Base-by-base conservation (phyloP, 2,113 vertebrate genomes). In the Copsychus sechellarum region DNA sequence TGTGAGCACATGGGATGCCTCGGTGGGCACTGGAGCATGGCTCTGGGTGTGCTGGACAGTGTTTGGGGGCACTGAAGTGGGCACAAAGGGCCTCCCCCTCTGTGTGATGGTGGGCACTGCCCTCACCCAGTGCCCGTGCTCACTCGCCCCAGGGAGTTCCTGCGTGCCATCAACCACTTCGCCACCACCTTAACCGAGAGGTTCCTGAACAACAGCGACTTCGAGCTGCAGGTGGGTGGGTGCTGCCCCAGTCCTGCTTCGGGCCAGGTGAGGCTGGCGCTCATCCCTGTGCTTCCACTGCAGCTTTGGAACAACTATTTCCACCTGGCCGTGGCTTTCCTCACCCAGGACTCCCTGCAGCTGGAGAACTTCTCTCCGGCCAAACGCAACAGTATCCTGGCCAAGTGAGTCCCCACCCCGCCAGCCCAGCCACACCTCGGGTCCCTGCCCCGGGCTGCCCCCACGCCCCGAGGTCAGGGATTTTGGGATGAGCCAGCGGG, bases 251-350 rank as follows among this genome's bases (percentile, higher is more conserved):
- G 29, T 23, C 33, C 34, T 29, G 21, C 14, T 2, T 8, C 1
- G 23, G 40, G 10, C 28, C 3, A 0, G 22, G 25, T 7, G 34
- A 45, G 29, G 56, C 56, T n/a, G 54, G n/a, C 31, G 8, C 54
- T 85, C 4, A 5, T 24, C 34, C 29, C 9, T 1, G 1, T 34
- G 28, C 42, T 90, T 26, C 38, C 28, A 4, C 72, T 5, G 43
- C 83, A 95, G 96, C 96, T 97, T 58, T 97, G 96, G 96, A 97
- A 97, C 92, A 97, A 96, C 11, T 97, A 95, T 57, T 97, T 97
- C 76, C 97, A 97, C 91, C 95, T 97, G 88, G 93, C 97, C 0
- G 97, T 97, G 61, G 97, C 97, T 70, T 97, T 97, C 95, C 97
- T 97, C 47, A 97, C 97, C 29, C 97, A 97, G 93, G 97, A 96